Conservation (phyloP, 2,797 vertebrate species). For the Cyclura pinguis region DNA sequence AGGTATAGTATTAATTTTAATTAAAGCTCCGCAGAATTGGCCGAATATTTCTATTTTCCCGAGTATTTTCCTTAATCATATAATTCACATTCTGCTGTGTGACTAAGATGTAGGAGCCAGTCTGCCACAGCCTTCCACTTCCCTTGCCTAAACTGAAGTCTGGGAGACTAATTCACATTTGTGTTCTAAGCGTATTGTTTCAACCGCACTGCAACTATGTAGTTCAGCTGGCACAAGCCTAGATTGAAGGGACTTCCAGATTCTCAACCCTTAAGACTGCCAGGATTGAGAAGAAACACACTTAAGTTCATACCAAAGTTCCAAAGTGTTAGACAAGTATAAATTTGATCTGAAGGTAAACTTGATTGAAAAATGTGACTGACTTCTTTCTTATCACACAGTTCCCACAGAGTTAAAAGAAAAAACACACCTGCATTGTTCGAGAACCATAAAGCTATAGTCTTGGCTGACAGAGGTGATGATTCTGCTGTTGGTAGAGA, state of each 20-base stretch:
- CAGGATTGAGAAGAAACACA: neutral
- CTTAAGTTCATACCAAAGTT: neutral
- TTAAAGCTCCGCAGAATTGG: constrained; percentile 78
- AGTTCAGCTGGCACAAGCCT: constrained; percentile 23
- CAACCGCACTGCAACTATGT: constrained; percentile 24
- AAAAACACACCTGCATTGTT: too few relatives aligned
- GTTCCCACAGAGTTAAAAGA: neutral
- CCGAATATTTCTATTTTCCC: constrained; percentile 80
- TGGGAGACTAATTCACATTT: constrained; percentile 41
- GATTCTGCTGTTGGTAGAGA: neutral
- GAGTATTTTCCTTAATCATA: constrained; percentile 74
- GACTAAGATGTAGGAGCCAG: constrained; percentile 37
- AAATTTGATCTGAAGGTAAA: neutral
- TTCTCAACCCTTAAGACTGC: neutral
- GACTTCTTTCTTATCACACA: neutral
- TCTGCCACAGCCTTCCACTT: constrained; percentile 19
- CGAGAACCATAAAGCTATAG: neutral
- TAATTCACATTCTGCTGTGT: constrained; percentile 68
- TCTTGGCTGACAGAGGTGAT: neutral
- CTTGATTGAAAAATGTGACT: neutral
- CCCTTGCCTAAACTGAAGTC: constrained; percentile 16
- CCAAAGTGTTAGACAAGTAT: neutral
- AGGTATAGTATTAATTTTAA: constrained; percentile 84
- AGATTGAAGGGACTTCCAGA: neutral
- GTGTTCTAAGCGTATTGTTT: constrained; percentile 14